Evolutionary conservation across 1,140 invertebrate species (phyloP).

Genomic region (Lordiphosa collinella): DNA sequence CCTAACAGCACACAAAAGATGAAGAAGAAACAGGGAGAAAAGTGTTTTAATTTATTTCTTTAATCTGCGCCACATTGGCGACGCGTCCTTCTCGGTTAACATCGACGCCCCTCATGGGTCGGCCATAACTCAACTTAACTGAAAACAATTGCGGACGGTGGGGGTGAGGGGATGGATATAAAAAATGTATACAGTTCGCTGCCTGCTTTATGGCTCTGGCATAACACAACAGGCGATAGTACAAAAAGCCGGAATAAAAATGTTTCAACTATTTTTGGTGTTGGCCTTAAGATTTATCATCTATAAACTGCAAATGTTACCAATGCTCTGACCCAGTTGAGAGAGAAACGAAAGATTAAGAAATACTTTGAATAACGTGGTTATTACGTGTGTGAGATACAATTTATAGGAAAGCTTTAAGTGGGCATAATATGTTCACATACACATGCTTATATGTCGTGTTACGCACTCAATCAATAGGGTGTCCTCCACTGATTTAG

Average conservation of each 20-base stretch:
- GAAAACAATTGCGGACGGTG: constrained; percentile 26
- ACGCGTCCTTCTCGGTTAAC: constrained; percentile 20
- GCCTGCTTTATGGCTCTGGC: constrained; percentile 23
- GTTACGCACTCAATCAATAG: too few relatives aligned
- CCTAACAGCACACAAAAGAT: constrained; percentile 80
- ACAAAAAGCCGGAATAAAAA: constrained; percentile 7
- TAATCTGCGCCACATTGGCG: constrained; percentile 65
- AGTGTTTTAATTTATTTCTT: constrained; percentile 73
- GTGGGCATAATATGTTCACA: too few relatives aligned
- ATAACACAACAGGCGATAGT: constrained; percentile 12
- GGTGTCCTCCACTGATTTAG: too few relatives aligned
- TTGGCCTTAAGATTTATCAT: constrained; percentile 48
- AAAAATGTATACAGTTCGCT: constrained; percentile 26
- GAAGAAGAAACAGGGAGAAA: constrained; percentile 17
- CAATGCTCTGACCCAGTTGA: constrained; percentile 42
- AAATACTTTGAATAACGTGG: not conserved
- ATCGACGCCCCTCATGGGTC: constrained; percentile 27
- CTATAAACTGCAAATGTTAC: constrained; percentile 55
- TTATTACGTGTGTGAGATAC: too few relatives aligned
- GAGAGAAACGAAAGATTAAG: constrained; percentile 6
- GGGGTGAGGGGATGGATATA: constrained; percentile 11
- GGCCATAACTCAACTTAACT: constrained; percentile 61
- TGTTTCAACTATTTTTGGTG: constrained; percentile 21
- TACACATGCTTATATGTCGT: too few relatives aligned
- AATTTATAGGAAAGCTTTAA: too few relatives aligned